Evolutionary conservation across 1,140 invertebrate genomes (phyloP), one percentile per base, ranked within the genome.

Genomic region (Cyclargus thomasi): DNA sequence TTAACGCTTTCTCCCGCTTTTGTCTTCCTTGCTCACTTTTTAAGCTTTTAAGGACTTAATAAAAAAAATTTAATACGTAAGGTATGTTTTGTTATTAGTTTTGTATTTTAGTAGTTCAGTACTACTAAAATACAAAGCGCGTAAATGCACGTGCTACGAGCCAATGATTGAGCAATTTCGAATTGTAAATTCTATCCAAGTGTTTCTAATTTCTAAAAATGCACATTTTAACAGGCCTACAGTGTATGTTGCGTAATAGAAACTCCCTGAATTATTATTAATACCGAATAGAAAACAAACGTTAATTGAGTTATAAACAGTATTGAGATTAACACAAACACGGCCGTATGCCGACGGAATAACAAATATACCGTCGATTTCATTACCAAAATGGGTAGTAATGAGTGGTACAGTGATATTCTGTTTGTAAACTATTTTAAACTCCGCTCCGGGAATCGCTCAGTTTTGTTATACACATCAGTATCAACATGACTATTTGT

Each of bases 1-100:
- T 21, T 59, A 59, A 11, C 20, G 55, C 55, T 59, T 59, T 20
- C 18, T 18, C 55, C 55, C 20, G 55, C 55, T 59, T 59, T 55
- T 17, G 53, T 55, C 6, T 47, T 47, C 14, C 14, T 16, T 3
- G 39, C 39, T 47, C 14, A 47, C 39, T 47, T 47, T 47, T 47
- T 29, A 47, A 47, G 14, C 39, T 47, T 47, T 47, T 11, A 16
- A 47, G 39, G 39, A 14, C 10, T 47, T 47, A 47, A 47, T 16
- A 47, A 1, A 16, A 11, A 16, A 47, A 8, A 47, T 2, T n/a
- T 29, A 29, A 29, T 29, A 29, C 5, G 29, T 4, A 6, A 7
- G 29, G 5, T 29, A 8, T 29, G 5, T 29, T 29, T 29, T 8
- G 29, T n/a, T n/a, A n/a, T n/a, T n/a, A n/a, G n/a, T n/a, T n/a